Evolutionary conservation across 37 sponge, comb jelly and placozoan species (phyloP), one percentile per base, ranked within the genome.

Genomic region (Diacarnus erythraeanus): DNA sequence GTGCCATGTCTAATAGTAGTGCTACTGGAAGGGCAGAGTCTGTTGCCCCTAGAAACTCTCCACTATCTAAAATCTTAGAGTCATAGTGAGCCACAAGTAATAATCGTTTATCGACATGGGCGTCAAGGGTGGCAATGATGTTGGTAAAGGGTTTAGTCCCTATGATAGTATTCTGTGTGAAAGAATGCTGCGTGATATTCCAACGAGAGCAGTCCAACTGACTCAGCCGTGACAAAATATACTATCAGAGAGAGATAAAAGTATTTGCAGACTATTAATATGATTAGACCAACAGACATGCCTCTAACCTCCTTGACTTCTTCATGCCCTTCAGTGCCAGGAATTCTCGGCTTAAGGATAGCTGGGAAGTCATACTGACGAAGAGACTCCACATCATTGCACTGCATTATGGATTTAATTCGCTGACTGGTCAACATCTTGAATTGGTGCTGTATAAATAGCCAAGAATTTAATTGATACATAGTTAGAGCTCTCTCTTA

Each of bases 1-100:
- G 75, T 4, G 86, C 86, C 39, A 94, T 44, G 71, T 92, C 95
- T 15, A 99, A 60, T 8, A 99, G 89, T 74, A 99, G 88, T 9
- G 99, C 99, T 67, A 93, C 94, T 1, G 99, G 93, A 18, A 96
- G 84, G 38, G 99, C 99, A 35, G 99, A 99, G 83, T 99, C 99
- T 60, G 94, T 94, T 20, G 99, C 99, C 27, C 94, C 99, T 2
- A 95, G 74, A 60, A 97, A 95, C 74, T 43, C 63, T 47, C 56
- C 65, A 3, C 77, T 83, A 43, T 56, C 38, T 41, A 90, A 68
- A 59, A 78, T 47, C 85, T 97, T 97, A 12, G 93, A 86, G 69
- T 97, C 97, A 60, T 97, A 97, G 77, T 97, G 97, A 41, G 93
- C 92, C 23, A 90, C 90, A 18, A 97, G 74, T 0, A 92, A 85